phyloP scores from a whole-genome alignment of 2,888 invertebrate species.

The Calliscelio sp. region DNA sequence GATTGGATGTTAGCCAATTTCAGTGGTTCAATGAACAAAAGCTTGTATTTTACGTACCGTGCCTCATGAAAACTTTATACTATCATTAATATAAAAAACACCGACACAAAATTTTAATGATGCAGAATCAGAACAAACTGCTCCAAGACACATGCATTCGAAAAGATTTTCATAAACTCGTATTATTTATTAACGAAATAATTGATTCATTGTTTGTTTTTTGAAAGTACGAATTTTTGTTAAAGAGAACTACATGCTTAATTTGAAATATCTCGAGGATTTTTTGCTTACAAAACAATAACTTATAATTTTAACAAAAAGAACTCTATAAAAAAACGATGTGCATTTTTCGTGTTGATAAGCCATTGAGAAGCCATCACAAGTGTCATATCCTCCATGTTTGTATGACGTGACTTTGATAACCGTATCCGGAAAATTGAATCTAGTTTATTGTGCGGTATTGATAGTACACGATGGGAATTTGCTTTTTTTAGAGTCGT shows the following conservation, averaged over 20 bases:
- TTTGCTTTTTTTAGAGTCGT: conserved; percentile 6
- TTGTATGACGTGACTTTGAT: conserved; percentile 4
- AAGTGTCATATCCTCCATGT: conserved; percentile 15
- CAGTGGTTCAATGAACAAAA: conserved; percentile 37
- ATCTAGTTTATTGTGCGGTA: neutral
- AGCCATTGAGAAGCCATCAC: conserved; percentile 15
- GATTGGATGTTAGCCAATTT: conserved; percentile 54
- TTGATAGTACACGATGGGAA: neutral
- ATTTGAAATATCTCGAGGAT: neutral
- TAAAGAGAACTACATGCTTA: no score
- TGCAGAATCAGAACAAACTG: neutral
- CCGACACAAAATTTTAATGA: conserved; percentile 5
- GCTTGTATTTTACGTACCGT: conserved; percentile 33
- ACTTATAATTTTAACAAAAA: neutral
- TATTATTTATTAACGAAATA: neutral
- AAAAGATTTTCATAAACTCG: neutral
- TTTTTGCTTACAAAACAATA: neutral
- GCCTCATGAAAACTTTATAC: conserved; percentile 25
- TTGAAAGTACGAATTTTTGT: no score
- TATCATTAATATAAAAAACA: conserved; percentile 25
- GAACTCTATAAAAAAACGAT: neutral
- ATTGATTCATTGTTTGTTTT: neutral
- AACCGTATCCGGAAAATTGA: conserved; percentile 1
- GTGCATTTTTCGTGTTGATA: neutral
- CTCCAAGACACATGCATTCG: neutral